Conservation (phyloP, 2,797 vertebrate species). For the Coendou prehensilis region DNA sequence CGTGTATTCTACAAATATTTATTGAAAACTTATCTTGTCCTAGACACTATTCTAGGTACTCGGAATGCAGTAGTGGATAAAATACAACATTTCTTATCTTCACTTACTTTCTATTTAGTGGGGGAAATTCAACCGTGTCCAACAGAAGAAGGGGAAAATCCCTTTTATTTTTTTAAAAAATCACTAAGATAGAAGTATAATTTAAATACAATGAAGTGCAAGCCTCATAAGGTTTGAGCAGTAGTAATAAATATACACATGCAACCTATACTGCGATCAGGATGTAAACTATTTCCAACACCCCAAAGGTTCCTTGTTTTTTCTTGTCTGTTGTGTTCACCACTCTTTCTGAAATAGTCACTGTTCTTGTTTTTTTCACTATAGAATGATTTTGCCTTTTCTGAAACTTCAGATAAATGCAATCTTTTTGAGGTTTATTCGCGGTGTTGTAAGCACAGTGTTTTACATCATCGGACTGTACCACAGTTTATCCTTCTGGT, state of each 20-base stretch:
- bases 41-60: not conserved
- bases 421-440: not conserved
- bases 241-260: not conserved
- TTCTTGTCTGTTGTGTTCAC: not conserved
- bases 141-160: not conserved
- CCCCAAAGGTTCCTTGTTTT: not conserved
- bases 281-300: not conserved
- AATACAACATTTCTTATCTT: not conserved
- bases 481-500: not conserved
- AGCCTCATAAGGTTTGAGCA: not conserved
- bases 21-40: not conserved
- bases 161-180: not conserved
- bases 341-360: not conserved
- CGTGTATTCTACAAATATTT: not conserved
- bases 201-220: not conserved
- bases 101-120: not conserved
- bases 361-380: not conserved
- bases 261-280: not conserved
- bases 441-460: not conserved
- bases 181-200: not conserved
- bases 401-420: not conserved
- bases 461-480: not conserved
- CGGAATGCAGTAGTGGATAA: not conserved
- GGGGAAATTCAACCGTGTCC: not conserved
- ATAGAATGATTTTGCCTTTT: not conserved